Base-by-base conservation (phyloP, 1,140 invertebrate genomes). In the Chironomus tepperi region DNA sequence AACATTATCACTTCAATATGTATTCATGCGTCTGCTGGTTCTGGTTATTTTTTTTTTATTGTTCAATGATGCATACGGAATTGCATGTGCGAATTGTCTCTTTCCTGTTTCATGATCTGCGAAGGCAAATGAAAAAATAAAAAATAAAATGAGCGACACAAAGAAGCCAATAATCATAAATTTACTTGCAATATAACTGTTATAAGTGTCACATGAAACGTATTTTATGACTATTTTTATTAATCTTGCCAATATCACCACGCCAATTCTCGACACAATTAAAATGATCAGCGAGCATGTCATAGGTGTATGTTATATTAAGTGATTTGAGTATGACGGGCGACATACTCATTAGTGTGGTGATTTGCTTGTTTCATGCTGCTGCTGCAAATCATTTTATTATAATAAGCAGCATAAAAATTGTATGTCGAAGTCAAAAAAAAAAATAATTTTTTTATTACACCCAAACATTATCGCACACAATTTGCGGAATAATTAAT, bases 1-100 rank as follows among this genome's bases (percentile, higher is more conserved):
- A 70, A 18, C 65, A 70, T 70, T 70, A 70, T 70, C 65, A 70
- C 18, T 70, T 70, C 8, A 70, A 9, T 70, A 12, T n/a, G n/a
- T 57, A 12, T 34, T 57, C n/a, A 10, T 57, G 65, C 7, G 7
- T 70, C 16, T 70, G 65, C 19, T 70, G 16, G n/a, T 10, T 15
- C 65, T 16, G 65, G n/a, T 16, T 16, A 8, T 18, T 67, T 65
- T 67, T 67, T 18, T 67, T n/a, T n/a, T n/a, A n/a, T n/a, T n/a
- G n/a, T n/a, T 1, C 24, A 34, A 5, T 34, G 24, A 1, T 34
- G 24, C 24, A 34, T 34, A 2, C 24, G 24, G 24, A 34, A 34
- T 34, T 34, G 24, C 24, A 34, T 34, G 24, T 34, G 24, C 24
- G 24, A 34, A 34, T 34, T 34, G 24, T 34, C 5, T 34, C 24